phyloP scores from a whole-genome alignment of 1,140 invertebrate species.

The Melanaphis sacchari region DNA sequence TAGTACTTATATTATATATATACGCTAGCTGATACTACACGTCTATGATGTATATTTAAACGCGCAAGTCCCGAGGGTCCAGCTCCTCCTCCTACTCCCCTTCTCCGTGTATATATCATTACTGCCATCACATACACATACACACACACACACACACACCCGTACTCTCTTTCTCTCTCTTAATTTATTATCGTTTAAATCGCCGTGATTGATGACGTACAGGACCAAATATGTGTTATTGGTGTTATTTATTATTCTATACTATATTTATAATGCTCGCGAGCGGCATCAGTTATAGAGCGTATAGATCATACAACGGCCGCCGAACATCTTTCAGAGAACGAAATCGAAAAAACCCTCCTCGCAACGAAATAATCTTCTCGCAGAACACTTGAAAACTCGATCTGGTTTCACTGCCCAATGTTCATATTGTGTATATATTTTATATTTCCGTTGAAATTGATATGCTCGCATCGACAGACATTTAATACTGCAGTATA shows the following conservation, averaged over 20 bases:
- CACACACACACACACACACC: background rate
- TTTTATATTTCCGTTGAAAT: background rate
- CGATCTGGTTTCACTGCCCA: background rate
- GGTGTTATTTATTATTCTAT: background rate
- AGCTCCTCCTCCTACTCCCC: background rate
- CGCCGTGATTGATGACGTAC: constrained; percentile 9
- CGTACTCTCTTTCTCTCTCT: background rate
- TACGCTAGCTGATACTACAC: too few relatives aligned
- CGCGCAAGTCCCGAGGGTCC: background rate
- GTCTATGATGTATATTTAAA: constrained; percentile 20
- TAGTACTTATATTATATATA: background rate
- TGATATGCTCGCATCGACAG: background rate
- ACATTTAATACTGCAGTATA: background rate
- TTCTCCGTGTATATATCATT: background rate
- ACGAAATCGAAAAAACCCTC: background rate
- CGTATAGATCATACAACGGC: background rate
- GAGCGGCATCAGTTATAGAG: background rate
- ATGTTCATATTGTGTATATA: background rate
- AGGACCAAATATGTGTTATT: background rate
- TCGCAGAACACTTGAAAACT: background rate
- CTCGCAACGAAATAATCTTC: background rate
- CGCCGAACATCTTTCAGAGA: background rate
- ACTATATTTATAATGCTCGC: background rate
- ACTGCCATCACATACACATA: background rate
- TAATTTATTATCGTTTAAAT: constrained; percentile 32